Conservation (phyloP, 2,113 vertebrate species). For the Leptobrachium leishanense region DNA sequence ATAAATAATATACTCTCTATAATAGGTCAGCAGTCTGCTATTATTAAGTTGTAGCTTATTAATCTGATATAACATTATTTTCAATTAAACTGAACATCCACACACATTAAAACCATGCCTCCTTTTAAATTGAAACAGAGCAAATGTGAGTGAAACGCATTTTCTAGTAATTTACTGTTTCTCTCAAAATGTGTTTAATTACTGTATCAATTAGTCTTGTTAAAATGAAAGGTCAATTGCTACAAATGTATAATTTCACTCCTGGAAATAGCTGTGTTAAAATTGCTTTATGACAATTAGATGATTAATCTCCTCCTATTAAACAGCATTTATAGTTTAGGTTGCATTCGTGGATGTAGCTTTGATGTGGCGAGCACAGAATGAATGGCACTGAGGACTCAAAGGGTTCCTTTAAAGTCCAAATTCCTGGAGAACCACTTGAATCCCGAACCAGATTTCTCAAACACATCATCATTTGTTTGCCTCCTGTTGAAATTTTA, state of each 20-base stretch:
- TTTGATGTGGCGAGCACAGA: conserved; percentile 54
- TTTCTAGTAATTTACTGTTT: conserved; percentile 71
- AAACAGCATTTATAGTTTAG: conserved; percentile 70
- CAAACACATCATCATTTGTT: background rate
- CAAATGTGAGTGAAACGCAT: conserved; percentile 48
- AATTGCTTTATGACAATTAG: conserved; percentile 77
- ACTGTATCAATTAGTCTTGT: conserved; percentile 64
- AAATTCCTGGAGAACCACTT: conserved; percentile 2
- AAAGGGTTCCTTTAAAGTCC: background rate
- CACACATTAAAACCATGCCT: conserved; percentile 5
- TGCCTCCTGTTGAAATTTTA: background rate
- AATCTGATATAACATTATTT: conserved; percentile 10
- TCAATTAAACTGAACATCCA: conserved; percentile 10
- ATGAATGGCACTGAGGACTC: conserved; percentile 37
- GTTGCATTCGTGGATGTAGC: conserved; percentile 72
- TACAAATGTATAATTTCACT: conserved; percentile 77
- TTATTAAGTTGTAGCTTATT: too few species aligned
- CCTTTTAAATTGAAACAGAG: conserved; percentile 25
- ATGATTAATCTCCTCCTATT: conserved; percentile 78
- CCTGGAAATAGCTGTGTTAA: conserved; percentile 75
- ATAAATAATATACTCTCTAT: too few species aligned
- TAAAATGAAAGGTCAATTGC: conserved; percentile 75
- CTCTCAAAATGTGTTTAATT: conserved; percentile 72
- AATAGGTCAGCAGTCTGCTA: too few species aligned
- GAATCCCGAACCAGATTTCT: background rate